Evolutionary conservation across 2,797 vertebrate species (phyloP).

Genomic region (Diplodus sargus): DNA sequence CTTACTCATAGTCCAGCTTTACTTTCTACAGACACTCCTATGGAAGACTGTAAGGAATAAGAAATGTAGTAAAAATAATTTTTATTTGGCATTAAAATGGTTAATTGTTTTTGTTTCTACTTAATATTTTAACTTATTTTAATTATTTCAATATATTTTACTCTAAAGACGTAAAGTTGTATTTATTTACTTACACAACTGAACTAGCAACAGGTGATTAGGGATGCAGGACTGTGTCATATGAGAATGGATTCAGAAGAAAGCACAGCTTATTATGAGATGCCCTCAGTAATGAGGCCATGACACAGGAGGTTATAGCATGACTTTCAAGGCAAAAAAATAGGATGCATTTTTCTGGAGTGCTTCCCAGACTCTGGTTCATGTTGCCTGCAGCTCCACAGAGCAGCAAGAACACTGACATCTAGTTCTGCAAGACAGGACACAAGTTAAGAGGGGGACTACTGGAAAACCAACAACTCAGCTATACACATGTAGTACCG

Average conservation of each 20-base stretch:
- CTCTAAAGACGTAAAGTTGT: not conserved
- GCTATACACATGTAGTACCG: not conserved
- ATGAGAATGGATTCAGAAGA: conserved; percentile 29
- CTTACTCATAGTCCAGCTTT: too few species aligned
- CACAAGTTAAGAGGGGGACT: not conserved
- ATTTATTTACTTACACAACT: conserved; percentile 6
- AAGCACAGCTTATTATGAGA: conserved; percentile 71
- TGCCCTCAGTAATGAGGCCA: conserved; percentile 67
- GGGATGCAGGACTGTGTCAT: conserved; percentile 50
- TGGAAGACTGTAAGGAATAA: too few species aligned
- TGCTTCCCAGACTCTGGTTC: conserved; percentile 12
- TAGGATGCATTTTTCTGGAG: conserved; percentile 39
- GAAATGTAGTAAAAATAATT: too few species aligned
- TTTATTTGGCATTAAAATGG: not conserved
- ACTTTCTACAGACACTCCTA: too few species aligned
- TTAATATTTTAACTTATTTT: not conserved
- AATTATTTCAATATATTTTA: not conserved
- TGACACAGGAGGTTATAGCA: conserved; percentile 59
- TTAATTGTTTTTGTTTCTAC: not conserved
- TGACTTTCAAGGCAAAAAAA: conserved; percentile 57
- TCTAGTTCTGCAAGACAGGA: conserved; percentile 77
- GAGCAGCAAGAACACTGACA: conserved; percentile 82
- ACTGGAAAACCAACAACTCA: not conserved
- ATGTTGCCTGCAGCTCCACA: conserved; percentile 47
- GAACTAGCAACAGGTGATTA: conserved; percentile 38